A percentile compares a stretch with the other conserved stretches of the same genome.
These are phyloP conservation scores for Liparis tanakae DNA, from an alignment of 2,797 vertebrate species.

Conservation along the genomic window DNA sequence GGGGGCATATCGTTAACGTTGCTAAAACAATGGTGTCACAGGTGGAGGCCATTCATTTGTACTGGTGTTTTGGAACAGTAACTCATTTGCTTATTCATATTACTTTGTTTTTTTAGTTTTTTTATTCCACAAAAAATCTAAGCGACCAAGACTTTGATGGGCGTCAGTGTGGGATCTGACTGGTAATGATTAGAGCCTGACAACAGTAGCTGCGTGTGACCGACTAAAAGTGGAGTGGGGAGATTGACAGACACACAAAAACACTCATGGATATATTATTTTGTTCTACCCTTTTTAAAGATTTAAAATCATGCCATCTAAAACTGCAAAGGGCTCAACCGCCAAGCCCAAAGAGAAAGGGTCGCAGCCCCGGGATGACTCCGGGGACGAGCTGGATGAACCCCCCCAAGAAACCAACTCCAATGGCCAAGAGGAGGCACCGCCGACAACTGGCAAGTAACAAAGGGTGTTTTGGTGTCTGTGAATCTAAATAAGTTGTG, in stretches of 20 bases:
- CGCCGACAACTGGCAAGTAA: conserved; percentile 83
- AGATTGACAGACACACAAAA: conserved; percentile 73
- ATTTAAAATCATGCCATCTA: conserved; percentile 88
- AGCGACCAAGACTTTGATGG: conserved; percentile 35
- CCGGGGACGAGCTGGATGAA: conserved; percentile 82
- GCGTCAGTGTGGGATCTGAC: conserved; percentile 54
- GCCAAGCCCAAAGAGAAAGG: conserved; percentile 81
- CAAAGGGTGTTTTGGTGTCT: conserved; percentile 81
- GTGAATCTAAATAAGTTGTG: conserved; percentile 78
- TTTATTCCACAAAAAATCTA: conserved; percentile 2
- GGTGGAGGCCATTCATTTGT: conserved; percentile 15
- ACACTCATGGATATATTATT: conserved; percentile 70
- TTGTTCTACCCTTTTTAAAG: conserved; percentile 57
- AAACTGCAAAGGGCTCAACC: conserved; percentile 87
- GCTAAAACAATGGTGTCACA: conserved; percentile 11
- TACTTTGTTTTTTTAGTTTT: neutral
- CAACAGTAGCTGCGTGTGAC: conserved; percentile 67
- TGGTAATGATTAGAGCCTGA: conserved; percentile 69
- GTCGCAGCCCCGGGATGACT: conserved; percentile 82
- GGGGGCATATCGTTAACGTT: neutral
- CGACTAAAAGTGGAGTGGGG: conserved; percentile 63
- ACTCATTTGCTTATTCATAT: neutral
- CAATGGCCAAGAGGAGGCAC: conserved; percentile 80
- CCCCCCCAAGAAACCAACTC: conserved; percentile 77
- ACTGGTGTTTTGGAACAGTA: conserved; percentile 27